Evolutionary conservation across 2,888 invertebrate species (phyloP).

Genomic region (Rapana venosa): DNA sequence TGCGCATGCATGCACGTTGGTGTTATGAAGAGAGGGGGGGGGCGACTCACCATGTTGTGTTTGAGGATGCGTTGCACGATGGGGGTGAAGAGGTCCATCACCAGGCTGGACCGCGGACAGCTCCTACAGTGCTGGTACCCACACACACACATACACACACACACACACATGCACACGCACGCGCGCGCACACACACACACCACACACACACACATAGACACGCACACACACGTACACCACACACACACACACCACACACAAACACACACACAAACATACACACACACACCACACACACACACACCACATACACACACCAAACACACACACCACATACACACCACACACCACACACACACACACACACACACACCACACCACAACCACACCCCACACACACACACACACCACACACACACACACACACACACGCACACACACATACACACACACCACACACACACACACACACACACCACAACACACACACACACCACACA

Average conservation of each 20-base stretch:
- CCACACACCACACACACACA: too few species aligned
- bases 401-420: neutral
- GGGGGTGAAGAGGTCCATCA: conserved; percentile 85
- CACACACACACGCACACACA: neutral
- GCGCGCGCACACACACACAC: neutral
- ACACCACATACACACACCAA: too few species aligned
- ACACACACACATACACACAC: neutral
- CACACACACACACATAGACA: neutral
- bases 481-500: too few species aligned
- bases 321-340: too few species aligned
- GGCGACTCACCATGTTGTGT: conserved; percentile 84
- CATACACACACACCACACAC: neutral
- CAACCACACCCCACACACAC: too few species aligned
- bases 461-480: too few species aligned
- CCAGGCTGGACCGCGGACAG: conserved; percentile 85
- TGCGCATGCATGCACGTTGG: too few species aligned
- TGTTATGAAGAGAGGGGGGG: neutral
- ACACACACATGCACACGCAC: neutral
- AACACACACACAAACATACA: too few species aligned
- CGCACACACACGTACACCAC: neutral
- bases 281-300: too few species aligned
- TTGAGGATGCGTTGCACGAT: conserved; percentile 88
- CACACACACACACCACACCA: too few species aligned
- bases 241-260: too few species aligned
- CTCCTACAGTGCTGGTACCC: conserved; percentile 82